Percentiles rank a stretch among this genome's conserved stretches.
These are phyloP conservation scores for Xyrauchen texanus DNA, from an alignment of 2,113 vertebrate genomes.

Conservation along the genomic window DNA sequence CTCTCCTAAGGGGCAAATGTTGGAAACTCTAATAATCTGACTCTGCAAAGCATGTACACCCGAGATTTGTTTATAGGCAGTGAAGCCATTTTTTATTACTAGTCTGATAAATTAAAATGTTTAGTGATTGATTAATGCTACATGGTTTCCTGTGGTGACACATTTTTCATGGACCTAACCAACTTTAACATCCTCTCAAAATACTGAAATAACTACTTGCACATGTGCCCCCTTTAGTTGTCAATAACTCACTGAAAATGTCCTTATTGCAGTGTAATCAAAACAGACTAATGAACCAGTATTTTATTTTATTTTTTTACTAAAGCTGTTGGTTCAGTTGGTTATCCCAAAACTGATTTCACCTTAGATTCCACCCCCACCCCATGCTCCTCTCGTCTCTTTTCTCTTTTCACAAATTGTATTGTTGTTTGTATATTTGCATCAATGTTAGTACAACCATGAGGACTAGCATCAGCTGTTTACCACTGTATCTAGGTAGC, in stretches of 20 bases:
- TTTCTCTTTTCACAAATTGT: no score
- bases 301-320: no score
- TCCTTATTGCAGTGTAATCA: constrained; percentile 25
- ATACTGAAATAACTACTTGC: not conserved
- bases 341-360: no score
- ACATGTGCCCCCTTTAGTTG: constrained; percentile 21
- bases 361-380: no score
- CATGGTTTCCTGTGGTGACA: constrained; percentile 48
- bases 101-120: constrained; percentile 67
- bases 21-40: constrained; percentile 72
- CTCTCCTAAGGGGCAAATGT: constrained; percentile 66
- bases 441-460: no score
- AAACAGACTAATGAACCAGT: constrained; percentile 7
- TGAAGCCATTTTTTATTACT: constrained; percentile 71
- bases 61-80: constrained; percentile 68
- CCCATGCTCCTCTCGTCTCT: no score
- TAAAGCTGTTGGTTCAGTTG: no score
- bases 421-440: no score
- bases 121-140: constrained; percentile 72
- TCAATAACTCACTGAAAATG: constrained; percentile 15
- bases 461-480: no score
- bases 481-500: no score
- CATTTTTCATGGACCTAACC: constrained; percentile 54
- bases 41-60: constrained; percentile 61
- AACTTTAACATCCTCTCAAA: constrained; percentile 11